Conservation (phyloP, 2,888 invertebrate species). For the Limnephilus rhombicus region DNA sequence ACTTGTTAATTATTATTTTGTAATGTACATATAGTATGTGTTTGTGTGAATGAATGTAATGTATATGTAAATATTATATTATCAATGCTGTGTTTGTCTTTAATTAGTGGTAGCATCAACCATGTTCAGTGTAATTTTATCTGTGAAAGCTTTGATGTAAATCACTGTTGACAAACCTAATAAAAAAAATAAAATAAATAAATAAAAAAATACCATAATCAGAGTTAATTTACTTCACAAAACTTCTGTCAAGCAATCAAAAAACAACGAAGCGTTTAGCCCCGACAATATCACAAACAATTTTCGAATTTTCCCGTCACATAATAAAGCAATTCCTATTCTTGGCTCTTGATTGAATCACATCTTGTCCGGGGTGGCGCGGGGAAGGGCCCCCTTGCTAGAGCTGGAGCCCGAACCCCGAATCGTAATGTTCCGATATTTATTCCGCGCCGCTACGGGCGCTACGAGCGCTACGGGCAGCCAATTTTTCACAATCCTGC, state of each 20-base stretch:
- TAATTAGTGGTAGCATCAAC: no score
- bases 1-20: no score
- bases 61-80: no score
- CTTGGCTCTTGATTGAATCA: not conserved
- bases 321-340: constrained; percentile 1
- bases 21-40: no score
- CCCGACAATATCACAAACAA: not conserved
- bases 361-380: not conserved
- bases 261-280: not conserved
- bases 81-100: no score
- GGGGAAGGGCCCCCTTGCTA: not conserved
- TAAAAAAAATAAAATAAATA: no score
- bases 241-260: not conserved
- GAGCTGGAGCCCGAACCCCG: not conserved
- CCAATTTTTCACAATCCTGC: not conserved
- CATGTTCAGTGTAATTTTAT: no score
- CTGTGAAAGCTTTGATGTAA: no score
- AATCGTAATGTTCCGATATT: not conserved
- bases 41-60: no score
- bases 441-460: not conserved
- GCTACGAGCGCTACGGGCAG: not conserved
- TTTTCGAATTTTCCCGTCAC: not conserved
- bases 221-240: not conserved
- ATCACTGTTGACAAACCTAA: no score
- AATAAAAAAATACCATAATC: no score